Evolutionary conservation across 2,113 vertebrate genomes (phyloP).

Genomic region (Psilopogon haemacephalus): DNA sequence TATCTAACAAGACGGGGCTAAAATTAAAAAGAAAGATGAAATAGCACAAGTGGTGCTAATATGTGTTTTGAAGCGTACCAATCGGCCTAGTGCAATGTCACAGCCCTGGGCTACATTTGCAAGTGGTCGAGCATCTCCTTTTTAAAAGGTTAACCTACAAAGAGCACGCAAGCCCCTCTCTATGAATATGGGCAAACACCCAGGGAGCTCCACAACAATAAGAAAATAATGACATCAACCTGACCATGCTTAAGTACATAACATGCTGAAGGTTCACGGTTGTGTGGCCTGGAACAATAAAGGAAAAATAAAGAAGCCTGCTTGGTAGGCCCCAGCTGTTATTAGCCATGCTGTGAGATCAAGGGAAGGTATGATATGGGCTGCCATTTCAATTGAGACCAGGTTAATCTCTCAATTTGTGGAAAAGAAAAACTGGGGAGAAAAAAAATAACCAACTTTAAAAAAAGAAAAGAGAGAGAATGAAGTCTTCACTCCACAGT

Average conservation of each 20-base stretch:
- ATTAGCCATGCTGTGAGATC: constrained; percentile 86
- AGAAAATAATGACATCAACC: constrained; percentile 92
- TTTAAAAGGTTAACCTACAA: constrained; percentile 88
- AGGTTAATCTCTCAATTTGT: constrained; percentile 88
- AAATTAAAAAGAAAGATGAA: constrained; percentile 77
- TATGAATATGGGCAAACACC: constrained; percentile 85
- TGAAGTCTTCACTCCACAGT: constrained; percentile 44
- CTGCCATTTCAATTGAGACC: constrained; percentile 87
- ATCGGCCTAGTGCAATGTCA: constrained; percentile 71
- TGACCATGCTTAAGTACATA: constrained; percentile 93
- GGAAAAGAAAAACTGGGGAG: constrained; percentile 68
- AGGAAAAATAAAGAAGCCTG: constrained; percentile 80
- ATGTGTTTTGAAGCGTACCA: constrained; percentile 79
- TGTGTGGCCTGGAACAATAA: constrained; percentile 89
- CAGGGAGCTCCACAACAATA: constrained; percentile 87
- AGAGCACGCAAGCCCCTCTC: constrained; percentile 80
- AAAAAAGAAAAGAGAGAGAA: constrained; percentile 13
- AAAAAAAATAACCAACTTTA: constrained; percentile 16
- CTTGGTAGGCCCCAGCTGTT: constrained; percentile 82
- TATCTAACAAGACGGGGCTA: constrained; percentile 69
- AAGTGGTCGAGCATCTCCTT: constrained; percentile 85
- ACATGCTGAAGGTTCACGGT: constrained; percentile 89
- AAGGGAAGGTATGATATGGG: constrained; percentile 82
- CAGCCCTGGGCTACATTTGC: constrained; percentile 81
- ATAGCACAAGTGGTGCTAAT: constrained; percentile 72